phyloP scores from a whole-genome alignment of 2,113 vertebrate genomes.

The Rhynchomys soricoides region DNA sequence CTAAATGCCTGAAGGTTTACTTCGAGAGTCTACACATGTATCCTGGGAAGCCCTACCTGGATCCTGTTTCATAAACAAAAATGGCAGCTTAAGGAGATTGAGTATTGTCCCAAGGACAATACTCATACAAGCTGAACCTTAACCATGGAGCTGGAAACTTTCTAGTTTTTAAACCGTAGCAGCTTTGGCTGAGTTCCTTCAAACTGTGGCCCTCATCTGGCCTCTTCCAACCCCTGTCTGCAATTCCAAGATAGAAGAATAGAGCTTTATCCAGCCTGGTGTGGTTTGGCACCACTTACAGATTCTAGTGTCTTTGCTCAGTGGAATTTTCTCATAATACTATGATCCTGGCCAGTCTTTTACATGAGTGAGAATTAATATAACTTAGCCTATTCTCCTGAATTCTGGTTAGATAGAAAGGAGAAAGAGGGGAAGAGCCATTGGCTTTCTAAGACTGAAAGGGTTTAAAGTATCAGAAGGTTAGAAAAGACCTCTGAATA shows the following conservation, averaged over 20 bases:
- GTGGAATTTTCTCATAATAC: not conserved
- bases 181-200: not conserved
- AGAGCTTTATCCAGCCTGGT: not conserved
- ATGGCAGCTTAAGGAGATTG: not conserved
- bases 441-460: not conserved
- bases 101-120: not conserved
- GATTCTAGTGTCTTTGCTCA: not conserved
- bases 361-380: not conserved
- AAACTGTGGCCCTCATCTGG: not conserved
- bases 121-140: not conserved
- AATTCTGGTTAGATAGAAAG: not conserved
- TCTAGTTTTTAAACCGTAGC: not conserved
- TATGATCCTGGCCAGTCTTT: not conserved
- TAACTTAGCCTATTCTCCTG: too few species aligned
- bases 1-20: not conserved
- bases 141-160: not conserved
- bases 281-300: not conserved
- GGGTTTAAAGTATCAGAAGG: not conserved
- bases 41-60: fast-evolving
- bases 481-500: not conserved
- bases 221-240: not conserved
- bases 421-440: not conserved
- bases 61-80: not conserved
- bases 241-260: not conserved
- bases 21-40: fast-evolving